Evolutionary conservation across 2,113 vertebrate species (phyloP), one percentile per base, ranked within the genome.

Genomic region (Pygoscelis adeliae): DNA sequence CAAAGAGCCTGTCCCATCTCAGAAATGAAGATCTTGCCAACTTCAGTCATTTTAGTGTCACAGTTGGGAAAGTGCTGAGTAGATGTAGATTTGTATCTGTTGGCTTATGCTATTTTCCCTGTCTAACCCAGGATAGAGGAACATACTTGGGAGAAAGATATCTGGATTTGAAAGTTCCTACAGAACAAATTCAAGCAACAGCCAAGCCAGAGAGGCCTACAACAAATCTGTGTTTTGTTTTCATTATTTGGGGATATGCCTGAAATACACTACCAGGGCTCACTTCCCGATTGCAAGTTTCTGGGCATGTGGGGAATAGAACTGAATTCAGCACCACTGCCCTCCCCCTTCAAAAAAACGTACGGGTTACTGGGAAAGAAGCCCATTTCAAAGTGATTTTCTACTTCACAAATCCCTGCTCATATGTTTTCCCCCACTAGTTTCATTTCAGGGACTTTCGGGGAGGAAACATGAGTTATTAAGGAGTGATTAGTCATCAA

Each of bases 401-500:
- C 61, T 71, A 2, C 30, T 56, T 82, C 69, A 84, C 61, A 96
- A 96, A 94, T 90, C 89, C 69, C 61, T 73, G 62, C 53, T 96
- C 52, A 49, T 71, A 15, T 78, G 72, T 86, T 95, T 95, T 11
- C 29, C 66, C 38, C 50, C 15, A 29, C 69, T 52, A 46, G 83
- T 38, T 96, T 91, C 29, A 69, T 90, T 92, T 93, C 70, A 69
- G 77, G 44, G 73, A 53, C 26, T 92, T 95, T 12, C 36, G n/a
- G 42, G 72, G 62, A 94, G 53, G 81, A 95, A 93, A 61, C 62
- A 49, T 1, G 50, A 89, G 61, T 79, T 94, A 71, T 56, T 93
- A 91, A 93, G 81, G 44, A 83, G 58, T 52, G 66, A 94, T 96
- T 89, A 89, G 79, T 95, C 90, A 88, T 73, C 74, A 56, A 72